Base-by-base conservation (phyloP, 2,888 invertebrate genomes). In the Tetramorium bicarinatum region DNA sequence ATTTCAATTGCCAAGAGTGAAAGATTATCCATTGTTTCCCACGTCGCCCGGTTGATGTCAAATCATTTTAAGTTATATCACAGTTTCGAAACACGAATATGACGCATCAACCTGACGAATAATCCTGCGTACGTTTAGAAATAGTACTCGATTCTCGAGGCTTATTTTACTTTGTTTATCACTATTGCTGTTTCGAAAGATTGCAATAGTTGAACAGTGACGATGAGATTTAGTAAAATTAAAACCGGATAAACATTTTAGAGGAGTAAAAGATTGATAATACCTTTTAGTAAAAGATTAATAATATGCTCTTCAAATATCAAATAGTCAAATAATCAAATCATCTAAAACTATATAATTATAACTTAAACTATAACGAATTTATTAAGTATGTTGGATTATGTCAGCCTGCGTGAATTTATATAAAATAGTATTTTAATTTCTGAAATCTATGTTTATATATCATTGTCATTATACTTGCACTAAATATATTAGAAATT, bases 1-100 rank as follows among this genome's bases (percentile, higher is more conserved):
- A 93, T 93, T 92, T 92, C 88, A 91, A 93, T 87, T 90, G 93
- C 94, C 94, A 94, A 94, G 93, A 91, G 93, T 92, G 93, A 93
- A 93, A 93, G 85, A 91, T 90, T 82, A 83, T 89, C 88, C 90
- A 74, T 88, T 64, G 81, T 85, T 79, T 54, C 88, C 83, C 75
- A 29, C 54, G 71, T 85, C 82, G 74, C 34, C 77, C 69, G 34
- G 59, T 72, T 72, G 69, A 83, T 85, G 83, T 38, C n/a, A 25
- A 64, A 6, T 62, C 29, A 54, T 77, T 80, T 21, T 59, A 15
- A 4, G 61, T 49, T 11, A 18, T 38, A 71, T 38, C 21, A 59
- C 8, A 69, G 47, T 34, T 18, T 34, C 29, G 41, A 54, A 6
- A 15, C 21, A 77, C 9, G 25, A 54, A 59, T 79, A 29, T 56